A percentile compares a stretch with the other conserved stretches of the same genome.
Conservation (phyloP, 2,888 invertebrate species). For the Andrena flavipes region DNA sequence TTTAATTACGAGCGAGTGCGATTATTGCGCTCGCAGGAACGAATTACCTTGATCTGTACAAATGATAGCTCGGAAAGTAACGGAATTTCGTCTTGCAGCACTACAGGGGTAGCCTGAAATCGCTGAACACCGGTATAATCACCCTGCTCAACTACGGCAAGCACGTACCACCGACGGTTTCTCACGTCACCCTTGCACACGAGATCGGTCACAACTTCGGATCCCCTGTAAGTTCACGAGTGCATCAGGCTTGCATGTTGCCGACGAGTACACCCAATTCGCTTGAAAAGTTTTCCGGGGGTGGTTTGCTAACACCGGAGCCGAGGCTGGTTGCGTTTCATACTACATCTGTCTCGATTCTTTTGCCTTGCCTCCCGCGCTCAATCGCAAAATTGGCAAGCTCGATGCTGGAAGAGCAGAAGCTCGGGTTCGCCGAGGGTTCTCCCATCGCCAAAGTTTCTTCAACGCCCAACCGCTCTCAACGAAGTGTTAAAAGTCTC, state of each 20-base stretch:
- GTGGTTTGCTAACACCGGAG: not conserved
- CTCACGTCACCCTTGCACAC: constrained; percentile 98
- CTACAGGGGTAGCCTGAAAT: constrained; percentile 95
- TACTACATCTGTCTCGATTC: not conserved
- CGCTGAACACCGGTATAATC: constrained; percentile 98
- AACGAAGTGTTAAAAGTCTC: too few species aligned
- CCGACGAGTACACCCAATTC: constrained; percentile 31
- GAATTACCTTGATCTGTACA: not conserved
- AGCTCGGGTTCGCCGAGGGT: too few species aligned
- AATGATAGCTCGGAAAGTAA: constrained; percentile 36
- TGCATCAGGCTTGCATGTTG: constrained; percentile 32
- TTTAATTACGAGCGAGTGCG: not conserved
- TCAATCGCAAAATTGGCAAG: too few species aligned
- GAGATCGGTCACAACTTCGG: constrained; percentile 99
- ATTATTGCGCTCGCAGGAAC: not conserved
- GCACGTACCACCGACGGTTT: constrained; percentile 97
- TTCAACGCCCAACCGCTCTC: too few species aligned
- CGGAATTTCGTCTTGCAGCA: constrained; percentile 87
- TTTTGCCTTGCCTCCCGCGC: not conserved
- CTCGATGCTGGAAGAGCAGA: too few species aligned
- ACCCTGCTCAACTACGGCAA: constrained; percentile 99
- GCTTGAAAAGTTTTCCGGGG: constrained; percentile 22
- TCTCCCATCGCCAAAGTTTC: too few species aligned
- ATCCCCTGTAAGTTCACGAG: constrained; percentile 90
- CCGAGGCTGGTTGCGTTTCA: not conserved